These are phyloP conservation scores for Diacarnus erythraeanus DNA, from an alignment of 37 sponge, comb jelly and placozoan species.

Conservation along the genomic window DNA sequence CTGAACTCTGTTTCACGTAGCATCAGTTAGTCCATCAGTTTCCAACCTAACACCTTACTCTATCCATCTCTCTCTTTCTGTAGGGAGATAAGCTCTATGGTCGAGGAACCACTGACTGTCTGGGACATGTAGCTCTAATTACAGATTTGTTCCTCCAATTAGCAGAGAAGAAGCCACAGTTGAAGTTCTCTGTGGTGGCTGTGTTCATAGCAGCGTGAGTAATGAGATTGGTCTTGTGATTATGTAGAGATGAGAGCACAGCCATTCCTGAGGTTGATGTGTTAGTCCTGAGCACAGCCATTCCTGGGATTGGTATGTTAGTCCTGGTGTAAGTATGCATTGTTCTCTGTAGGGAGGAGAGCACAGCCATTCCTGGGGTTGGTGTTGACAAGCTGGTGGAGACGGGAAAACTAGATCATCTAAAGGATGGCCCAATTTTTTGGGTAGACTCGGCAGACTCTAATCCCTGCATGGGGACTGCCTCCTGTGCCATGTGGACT, in stretches of 20 bases:
- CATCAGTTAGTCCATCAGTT: background rate
- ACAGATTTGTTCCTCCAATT: constrained; percentile 78
- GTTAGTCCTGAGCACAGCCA: too few relatives aligned
- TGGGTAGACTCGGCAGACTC: constrained; percentile 82
- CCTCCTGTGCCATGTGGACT: constrained; percentile 67
- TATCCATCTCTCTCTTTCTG: background rate
- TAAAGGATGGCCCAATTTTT: constrained; percentile 67
- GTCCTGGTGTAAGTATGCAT: too few relatives aligned
- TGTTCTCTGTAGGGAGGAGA: constrained; percentile 85
- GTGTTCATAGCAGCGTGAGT: constrained; percentile 76
- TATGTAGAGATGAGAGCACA: constrained; percentile 75
- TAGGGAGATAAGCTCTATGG: constrained; percentile 84
- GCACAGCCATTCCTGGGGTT: constrained; percentile 54
- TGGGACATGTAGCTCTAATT: constrained; percentile 81
- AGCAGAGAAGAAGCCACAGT: constrained; percentile 67
- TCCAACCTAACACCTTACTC: background rate
- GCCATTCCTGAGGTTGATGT: constrained; percentile 68
- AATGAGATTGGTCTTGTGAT: too few relatives aligned
- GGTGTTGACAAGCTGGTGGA: constrained; percentile 75
- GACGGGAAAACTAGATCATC: constrained; percentile 59
- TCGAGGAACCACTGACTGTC: constrained; percentile 81
- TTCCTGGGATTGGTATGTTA: too few relatives aligned
- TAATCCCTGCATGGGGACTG: constrained; percentile 76
- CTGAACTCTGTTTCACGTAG: background rate
- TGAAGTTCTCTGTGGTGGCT: constrained; percentile 57